Evolutionary conservation across 2,113 vertebrate species (phyloP), one percentile per base, ranked within the genome.

Genomic region (Macquaria australasica): DNA sequence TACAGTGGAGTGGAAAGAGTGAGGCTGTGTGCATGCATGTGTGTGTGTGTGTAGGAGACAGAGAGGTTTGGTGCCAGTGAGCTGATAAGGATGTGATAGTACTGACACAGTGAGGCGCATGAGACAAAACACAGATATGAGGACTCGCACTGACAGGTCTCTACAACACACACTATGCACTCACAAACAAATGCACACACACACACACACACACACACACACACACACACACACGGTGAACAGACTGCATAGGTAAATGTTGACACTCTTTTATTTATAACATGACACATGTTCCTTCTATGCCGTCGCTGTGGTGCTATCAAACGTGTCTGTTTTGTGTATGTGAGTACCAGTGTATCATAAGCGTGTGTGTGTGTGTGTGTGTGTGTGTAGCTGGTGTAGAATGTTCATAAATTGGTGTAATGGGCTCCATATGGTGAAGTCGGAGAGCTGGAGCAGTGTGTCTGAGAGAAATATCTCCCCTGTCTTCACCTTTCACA

Each of bases 1-100:
- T 28, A 56, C 2, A 28, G 34, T 72, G 31, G 21, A 3, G 60
- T 31, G 63, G 23, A 67, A 45, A 25, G 23, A 25, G 11, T 0
- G 4, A 43, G 10, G 5, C 21, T 21, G 64, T 53, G 70, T 25
- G 67, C 62, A 43, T 53, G 68, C 66, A 60, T 48, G n/a, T 48
- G 62, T 64, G 50, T 68, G 62, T 25, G 25, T 66, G 31, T 56
- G 15, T 21, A 6, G 1, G 5, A 81, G 20, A 73, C 60, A 48
- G 55, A 78, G 60, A 50, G 39, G 12, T 76, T 67, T 77, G 86
- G 88, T 89, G 89, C 86, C 83, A 66, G 66, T 39, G 50, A 81
- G 53, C 73, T 87, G 93, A 92, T 92, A 92, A 91, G 76, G 43
- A 45, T 78, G 74, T 79, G 87, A 93, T 91, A 93, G 82, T 41